Evolutionary conservation across 2,888 invertebrate genomes (phyloP).

Genomic region (Tiphia femorata): DNA sequence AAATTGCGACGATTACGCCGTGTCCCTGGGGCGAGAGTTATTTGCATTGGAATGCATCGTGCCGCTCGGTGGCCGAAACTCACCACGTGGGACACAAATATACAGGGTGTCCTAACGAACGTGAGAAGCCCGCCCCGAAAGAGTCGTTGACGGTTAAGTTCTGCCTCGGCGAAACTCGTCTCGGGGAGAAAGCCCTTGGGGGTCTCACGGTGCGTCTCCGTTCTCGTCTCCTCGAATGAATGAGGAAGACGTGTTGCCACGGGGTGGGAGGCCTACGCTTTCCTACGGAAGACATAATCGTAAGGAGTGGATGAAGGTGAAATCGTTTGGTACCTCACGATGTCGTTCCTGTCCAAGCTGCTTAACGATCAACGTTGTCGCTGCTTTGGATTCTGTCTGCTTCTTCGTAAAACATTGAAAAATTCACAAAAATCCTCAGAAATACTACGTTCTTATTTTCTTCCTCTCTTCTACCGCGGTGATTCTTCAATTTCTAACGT

Average conservation of each 20-base stretch:
- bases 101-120: constrained; percentile 58
- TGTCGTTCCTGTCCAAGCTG: no score
- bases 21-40: constrained; percentile 58
- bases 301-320: no score
- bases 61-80: constrained; percentile 59
- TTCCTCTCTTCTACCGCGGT: no score
- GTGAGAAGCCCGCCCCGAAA: constrained; percentile 52
- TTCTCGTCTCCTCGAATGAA: constrained; percentile 17
- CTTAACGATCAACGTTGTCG: no score
- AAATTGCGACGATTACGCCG: constrained; percentile 66
- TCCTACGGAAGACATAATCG: constrained; percentile 36
- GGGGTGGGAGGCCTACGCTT: constrained; percentile 8
- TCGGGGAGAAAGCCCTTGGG: background rate
- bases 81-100: constrained; percentile 54
- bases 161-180: no score
- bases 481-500: no score
- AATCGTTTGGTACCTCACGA: no score
- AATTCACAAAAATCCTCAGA: no score
- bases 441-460: no score
- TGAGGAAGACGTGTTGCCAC: constrained; percentile 36
- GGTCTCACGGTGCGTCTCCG: constrained; percentile 6
- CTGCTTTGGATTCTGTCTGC: no score
- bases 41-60: constrained; percentile 67
- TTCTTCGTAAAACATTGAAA: no score
- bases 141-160: constrained; percentile 17